phyloP scores from a whole-genome alignment of 2,888 invertebrate species.

The Leucophenga maculata region DNA sequence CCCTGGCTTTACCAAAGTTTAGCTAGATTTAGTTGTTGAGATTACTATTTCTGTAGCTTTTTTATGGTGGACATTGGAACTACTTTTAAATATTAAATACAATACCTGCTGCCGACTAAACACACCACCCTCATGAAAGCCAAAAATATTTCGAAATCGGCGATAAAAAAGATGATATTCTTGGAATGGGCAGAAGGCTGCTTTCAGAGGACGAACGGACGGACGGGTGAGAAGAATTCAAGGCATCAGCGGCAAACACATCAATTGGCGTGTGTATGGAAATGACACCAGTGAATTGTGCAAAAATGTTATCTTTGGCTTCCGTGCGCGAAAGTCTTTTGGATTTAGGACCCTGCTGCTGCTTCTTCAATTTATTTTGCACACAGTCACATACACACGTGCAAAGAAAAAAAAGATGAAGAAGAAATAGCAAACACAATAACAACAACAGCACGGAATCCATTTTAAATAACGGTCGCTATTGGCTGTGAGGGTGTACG shows the following conservation, averaged over 20 bases:
- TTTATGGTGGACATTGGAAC: too few species aligned
- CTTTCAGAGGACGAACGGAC: neutral
- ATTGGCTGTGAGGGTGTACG: constrained; percentile 8
- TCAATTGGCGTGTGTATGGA: constrained; percentile 69
- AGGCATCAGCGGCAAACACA: constrained; percentile 55
- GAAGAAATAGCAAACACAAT: constrained; percentile 21
- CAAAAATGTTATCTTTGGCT: constrained; percentile 71
- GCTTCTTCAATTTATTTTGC: neutral
- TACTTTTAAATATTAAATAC: neutral
- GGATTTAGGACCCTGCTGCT: constrained; percentile 51
- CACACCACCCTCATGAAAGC: neutral
- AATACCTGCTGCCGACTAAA: neutral
- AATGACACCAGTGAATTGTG: constrained; percentile 68
- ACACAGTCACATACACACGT: too few species aligned
- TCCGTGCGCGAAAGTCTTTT: constrained; percentile 62
- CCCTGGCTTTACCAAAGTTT: too few species aligned
- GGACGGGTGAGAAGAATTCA: neutral
- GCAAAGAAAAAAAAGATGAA: neutral
- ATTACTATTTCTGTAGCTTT: too few species aligned
- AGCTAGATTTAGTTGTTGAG: too few species aligned
- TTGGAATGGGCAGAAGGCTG: neutral
- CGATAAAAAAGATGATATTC: neutral
- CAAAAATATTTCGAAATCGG: neutral
- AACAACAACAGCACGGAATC: constrained; percentile 52
- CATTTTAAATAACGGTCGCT: constrained; percentile 50